Evolutionary conservation across 2,888 invertebrate genomes (phyloP).

Genomic region (Halictus quadricinctus): DNA sequence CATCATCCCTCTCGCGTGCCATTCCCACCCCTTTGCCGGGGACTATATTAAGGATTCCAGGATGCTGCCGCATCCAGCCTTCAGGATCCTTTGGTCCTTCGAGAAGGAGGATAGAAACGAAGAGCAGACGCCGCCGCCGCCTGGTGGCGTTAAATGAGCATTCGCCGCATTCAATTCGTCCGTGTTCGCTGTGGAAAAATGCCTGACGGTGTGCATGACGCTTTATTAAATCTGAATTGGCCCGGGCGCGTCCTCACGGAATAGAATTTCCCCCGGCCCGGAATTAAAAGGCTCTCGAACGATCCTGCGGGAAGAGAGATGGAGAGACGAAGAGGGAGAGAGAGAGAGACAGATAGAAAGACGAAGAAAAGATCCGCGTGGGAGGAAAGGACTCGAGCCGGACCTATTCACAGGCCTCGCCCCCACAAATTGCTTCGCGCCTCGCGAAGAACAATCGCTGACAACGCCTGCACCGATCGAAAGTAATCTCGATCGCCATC

Average conservation of each 20-base stretch:
- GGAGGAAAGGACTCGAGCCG: constrained; percentile 6
- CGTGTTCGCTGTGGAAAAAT: constrained; percentile 53
- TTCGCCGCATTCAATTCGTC: constrained; percentile 67
- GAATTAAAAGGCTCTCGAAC: constrained; percentile 63
- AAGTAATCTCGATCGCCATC: constrained; percentile 33
- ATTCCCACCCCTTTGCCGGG: constrained; percentile 64
- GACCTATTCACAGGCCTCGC: constrained; percentile 30
- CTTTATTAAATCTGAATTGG: constrained; percentile 81
- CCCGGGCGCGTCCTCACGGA: constrained; percentile 58
- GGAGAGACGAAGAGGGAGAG: constrained; percentile 8
- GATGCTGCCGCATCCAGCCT: constrained; percentile 59
- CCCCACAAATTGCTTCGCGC: constrained; percentile 61
- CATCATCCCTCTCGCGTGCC: constrained; percentile 64
- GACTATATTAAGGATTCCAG: constrained; percentile 80
- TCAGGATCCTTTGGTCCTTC: not conserved
- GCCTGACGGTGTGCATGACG: constrained; percentile 76
- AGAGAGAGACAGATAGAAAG: not conserved
- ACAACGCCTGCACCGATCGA: constrained; percentile 18
- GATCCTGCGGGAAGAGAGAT: not conserved
- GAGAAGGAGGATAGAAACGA: not conserved
- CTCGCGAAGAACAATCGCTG: constrained; percentile 56
- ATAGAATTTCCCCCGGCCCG: constrained; percentile 75
- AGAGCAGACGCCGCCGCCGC: constrained; percentile 1
- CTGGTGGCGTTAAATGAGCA: constrained; percentile 77
- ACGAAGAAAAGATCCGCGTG: constrained; percentile 3